Base-by-base conservation (phyloP, 2,888 invertebrate species). In the Nymphalis urticae region DNA sequence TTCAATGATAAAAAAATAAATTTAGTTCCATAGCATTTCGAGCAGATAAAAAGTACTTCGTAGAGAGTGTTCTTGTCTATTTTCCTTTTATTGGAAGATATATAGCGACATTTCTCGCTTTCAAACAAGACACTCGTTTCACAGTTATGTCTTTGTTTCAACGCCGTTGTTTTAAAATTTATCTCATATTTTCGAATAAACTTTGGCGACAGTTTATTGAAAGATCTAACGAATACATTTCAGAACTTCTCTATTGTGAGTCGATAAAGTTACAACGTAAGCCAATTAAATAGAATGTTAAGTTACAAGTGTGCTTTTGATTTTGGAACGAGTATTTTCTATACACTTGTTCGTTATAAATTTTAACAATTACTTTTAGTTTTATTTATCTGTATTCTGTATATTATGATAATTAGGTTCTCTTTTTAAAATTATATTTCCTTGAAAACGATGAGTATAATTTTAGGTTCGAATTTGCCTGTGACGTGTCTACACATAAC, bases 111-210 rank as follows among this genome's bases (percentile, higher is more conserved):
- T 65, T 59, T 62, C 69, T 65, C 56, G 54, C 50, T 69, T 62
- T 54, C 56, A 56, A 56, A 75, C 66, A 72, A 75, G 72, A 75
- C 63, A 66, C 71, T 73, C 62, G 64, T 73, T 71, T 65, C 68
- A 69, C 69, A 70, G 72, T 76, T 72, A 68, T 68, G 73, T 72
- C 72, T 70, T 76, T 75, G 76, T 75, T 72, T 75, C 71, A 62
- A 70, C 61, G 71, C 2, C 51, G 50, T 65, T 65, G 59, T 65
- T 59, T 65, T 50, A 65, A 59, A 65, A 70, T 70, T 60, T 66
- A 63, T 66, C 62, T 58, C 62, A 69, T 65, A 65, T 66, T 65
- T 66, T 59, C 66, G 50, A 58, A 51, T 50, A 59, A 62, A 69
- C 69, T 66, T 66, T 66, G 50, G 62, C 51, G 62, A 60, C 59